A percentile compares a stretch with the other conserved stretches of the same genome.
Evolutionary conservation across 2,113 vertebrate species (phyloP).

Genomic region (Indicator indicator): DNA sequence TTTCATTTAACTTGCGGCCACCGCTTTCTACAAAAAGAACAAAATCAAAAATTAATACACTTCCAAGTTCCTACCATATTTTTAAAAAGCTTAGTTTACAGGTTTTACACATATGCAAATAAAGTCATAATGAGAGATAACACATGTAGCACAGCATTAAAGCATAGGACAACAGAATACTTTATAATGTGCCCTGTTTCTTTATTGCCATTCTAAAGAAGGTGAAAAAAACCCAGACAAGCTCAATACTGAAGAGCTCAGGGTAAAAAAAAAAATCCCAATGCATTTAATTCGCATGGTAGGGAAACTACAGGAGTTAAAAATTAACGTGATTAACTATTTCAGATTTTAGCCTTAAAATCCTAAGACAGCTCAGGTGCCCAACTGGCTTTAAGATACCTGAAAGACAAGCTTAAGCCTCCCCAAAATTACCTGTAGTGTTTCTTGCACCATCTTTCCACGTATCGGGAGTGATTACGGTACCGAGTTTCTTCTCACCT

Average conservation of each 20-base stretch:
- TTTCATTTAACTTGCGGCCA: constrained; percentile 95
- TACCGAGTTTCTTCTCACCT: constrained; percentile 98
- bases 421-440: constrained; percentile 85
- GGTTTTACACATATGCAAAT: background rate
- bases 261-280: background rate
- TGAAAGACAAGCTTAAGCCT: background rate
- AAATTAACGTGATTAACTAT: background rate
- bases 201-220: rapidly evolving
- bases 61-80: background rate
- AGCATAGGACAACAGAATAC: background rate
- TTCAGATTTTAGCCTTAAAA: background rate
- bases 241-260: background rate
- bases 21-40: constrained; percentile 86
- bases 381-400: background rate
- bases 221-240: rapidly evolving
- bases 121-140: background rate
- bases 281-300: rapidly evolving
- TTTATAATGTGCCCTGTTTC: rapidly evolving
- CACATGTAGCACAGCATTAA: background rate
- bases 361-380: rapidly evolving
- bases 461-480: constrained; percentile 95
- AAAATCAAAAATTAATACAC: background rate
- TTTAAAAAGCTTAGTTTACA: background rate
- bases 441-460: constrained; percentile 98
- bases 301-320: background rate